Base-by-base conservation (phyloP, 2,113 vertebrate species). In the Mellivora capensis region DNA sequence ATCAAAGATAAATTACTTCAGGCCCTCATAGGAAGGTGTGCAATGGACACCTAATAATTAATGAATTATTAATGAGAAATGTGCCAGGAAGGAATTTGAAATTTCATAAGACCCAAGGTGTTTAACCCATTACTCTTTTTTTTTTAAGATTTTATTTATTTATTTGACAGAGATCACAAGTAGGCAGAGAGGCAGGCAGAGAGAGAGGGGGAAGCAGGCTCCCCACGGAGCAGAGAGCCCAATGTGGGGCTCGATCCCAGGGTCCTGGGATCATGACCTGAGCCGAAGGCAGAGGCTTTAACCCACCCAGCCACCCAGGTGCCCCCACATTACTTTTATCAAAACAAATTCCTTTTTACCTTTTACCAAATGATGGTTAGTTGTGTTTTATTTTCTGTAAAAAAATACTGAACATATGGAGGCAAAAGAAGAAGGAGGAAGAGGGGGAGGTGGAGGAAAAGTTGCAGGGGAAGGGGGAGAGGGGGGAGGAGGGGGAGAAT, bases 1-100 rank as follows among this genome's bases (percentile, higher is more conserved):
- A 72, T 71, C 64, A 94, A 57, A 87, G 42, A 80, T 76, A 72
- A 94, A 72, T 39, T 64, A 52, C 8, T 4, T 54, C 49, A 85
- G 29, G 21, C 10, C 83, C 17, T 90, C 79, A 9, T 3, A 80
- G 69, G 44, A 82, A 82, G 81, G 17, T 96, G 39, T 88, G 27
- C 47, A 39, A 39, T 13, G 44, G 79, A 89, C 3, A 49, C 47
- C 89, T 59, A 86, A 97, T 96, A 79, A 96, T 94, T 95, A 82
- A 81, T 91, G 64, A 86, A 97, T 96, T 83, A 96, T 94, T 95
- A 82, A 81, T 93, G 74, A 96, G 47, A 62, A 89, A 90, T 49
- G 27, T 49, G 39, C 67, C 92, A 42, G 49, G 39, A 54, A 92
- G 62, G 76, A 94, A 94, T 84, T 34, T 34, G 20, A 97, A 93